Evolutionary conservation across 1,140 invertebrate genomes (phyloP).

Genomic region (Drosophila kikkawai): DNA sequence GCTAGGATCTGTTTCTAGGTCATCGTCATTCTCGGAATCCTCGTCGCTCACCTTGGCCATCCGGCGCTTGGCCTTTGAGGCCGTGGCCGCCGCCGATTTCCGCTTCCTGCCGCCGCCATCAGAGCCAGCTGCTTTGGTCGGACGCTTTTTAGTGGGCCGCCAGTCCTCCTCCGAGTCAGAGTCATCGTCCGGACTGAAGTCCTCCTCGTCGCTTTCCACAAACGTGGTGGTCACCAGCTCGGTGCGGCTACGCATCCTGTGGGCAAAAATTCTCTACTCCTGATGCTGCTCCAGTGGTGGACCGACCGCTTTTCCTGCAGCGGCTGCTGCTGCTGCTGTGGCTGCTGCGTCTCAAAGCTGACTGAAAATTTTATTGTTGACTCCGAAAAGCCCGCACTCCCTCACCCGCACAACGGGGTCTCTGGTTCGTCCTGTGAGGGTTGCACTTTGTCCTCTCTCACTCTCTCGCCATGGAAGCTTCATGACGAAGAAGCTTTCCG

Average conservation of each 20-base stretch:
- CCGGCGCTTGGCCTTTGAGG: conserved; percentile 64
- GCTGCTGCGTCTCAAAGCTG: conserved; percentile 49
- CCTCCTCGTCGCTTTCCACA: conserved; percentile 82
- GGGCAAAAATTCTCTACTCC: conserved; percentile 26
- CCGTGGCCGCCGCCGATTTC: conserved; percentile 33
- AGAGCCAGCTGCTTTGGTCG: conserved; percentile 55
- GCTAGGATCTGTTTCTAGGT: conserved; percentile 61
- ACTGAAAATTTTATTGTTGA: conserved; percentile 72
- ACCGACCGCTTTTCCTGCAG: conserved; percentile 32
- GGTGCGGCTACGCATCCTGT: conserved; percentile 80
- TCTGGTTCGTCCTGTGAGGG: conserved; percentile 36
- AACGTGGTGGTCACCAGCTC: conserved; percentile 84
- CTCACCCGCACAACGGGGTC: conserved; percentile 28
- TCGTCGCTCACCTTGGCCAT: conserved; percentile 63
- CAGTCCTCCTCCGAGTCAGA: conserved; percentile 84
- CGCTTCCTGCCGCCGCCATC: conserved; percentile 62
- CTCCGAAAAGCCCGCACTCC: conserved; percentile 36
- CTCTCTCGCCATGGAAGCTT: conserved; percentile 2
- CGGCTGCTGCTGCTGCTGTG: conserved; percentile 31
- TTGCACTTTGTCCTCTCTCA: conserved; percentile 47
- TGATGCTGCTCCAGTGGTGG: conserved; percentile 18
- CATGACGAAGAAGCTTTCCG: conserved; percentile 23
- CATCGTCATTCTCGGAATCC: conserved; percentile 58
- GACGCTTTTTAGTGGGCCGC: conserved; percentile 76
- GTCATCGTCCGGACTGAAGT: conserved; percentile 79